These are phyloP conservation scores for Seladonia tumulorum DNA, from an alignment of 2,888 invertebrate species.

Conservation along the genomic window DNA sequence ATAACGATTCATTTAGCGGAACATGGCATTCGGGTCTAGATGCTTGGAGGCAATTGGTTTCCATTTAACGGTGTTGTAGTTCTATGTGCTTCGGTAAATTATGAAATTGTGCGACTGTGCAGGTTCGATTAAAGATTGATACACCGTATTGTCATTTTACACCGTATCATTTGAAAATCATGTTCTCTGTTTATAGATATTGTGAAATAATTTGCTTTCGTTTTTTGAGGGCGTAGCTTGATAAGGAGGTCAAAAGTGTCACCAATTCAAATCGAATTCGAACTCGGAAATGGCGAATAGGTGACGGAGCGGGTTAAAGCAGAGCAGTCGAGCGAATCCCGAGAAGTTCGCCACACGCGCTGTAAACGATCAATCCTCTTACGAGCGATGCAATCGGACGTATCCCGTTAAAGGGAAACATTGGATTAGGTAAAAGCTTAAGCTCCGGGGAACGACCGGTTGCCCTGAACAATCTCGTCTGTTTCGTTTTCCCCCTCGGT, in stretches of 20 bases:
- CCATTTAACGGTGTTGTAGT: background rate
- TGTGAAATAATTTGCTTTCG: too few relatives aligned
- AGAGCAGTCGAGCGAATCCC: background rate
- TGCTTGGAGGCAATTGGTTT: background rate
- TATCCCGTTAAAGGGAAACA: conserved; percentile 4
- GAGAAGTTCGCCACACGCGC: background rate
- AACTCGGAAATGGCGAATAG: background rate
- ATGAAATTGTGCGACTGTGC: too few relatives aligned
- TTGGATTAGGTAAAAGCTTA: conserved; percentile 4
- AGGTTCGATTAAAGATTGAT: too few relatives aligned
- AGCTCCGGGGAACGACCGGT: background rate
- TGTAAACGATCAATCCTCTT: conserved; percentile 13
- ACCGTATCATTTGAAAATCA: too few relatives aligned
- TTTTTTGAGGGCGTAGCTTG: too few relatives aligned
- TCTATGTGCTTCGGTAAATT: too few relatives aligned
- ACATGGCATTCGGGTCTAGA: too few relatives aligned
- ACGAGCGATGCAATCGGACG: conserved; percentile 3
- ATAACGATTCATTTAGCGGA: background rate
- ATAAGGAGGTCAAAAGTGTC: too few relatives aligned
- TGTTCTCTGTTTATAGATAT: too few relatives aligned
- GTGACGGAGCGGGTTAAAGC: background rate
- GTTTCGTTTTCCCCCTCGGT: conserved; percentile 18
- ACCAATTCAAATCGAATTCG: too few relatives aligned
- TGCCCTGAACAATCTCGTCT: background rate
- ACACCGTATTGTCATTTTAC: too few relatives aligned